Evolutionary conservation across 2,113 vertebrate species (phyloP).

Genomic region (cattle (Bos taurus)): ARS-UCD2.0 NC_037331.1:91606501-91607000

Average conservation of each 20-base stretch:
- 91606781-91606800: background rate
- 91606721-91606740: background rate
- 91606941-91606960: background rate
- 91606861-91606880: conserved; percentile 1
- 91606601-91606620: background rate
- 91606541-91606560: background rate
- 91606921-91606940: background rate
- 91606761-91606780: background rate
- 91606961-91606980: background rate
- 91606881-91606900: background rate
- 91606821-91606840: background rate
- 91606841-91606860: background rate
- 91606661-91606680: background rate
- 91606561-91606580: background rate
- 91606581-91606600: conserved; percentile 10
- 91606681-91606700: background rate
- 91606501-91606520: background rate
- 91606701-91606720: background rate
- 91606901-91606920: background rate
- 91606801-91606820: background rate
- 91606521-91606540: background rate
- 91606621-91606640: background rate
- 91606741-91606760: background rate
- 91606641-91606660: background rate
- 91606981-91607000: background rate